A percentile compares a stretch with the other conserved stretches of the same genome.
Evolutionary conservation across 2,113 vertebrate species (phyloP).

Genomic region (Progne subis): DNA sequence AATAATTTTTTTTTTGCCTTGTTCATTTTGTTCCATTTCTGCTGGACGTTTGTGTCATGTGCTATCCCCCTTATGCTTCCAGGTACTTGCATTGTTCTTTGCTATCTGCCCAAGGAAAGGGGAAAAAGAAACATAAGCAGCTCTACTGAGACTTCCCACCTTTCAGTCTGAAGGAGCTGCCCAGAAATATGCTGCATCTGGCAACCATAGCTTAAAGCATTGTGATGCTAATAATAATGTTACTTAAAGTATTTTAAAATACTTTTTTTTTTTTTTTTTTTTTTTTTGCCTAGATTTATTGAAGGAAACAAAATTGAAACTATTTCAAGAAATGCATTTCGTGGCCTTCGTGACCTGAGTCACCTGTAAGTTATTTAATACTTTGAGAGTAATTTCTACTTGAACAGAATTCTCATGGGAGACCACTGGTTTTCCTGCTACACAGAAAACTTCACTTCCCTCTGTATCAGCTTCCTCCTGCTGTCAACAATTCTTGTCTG

Average conservation of each 20-base stretch:
- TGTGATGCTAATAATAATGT: neutral
- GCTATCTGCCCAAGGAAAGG: neutral
- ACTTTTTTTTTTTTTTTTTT: neutral
- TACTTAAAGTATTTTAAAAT: neutral
- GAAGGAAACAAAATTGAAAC: conserved; percentile 96
- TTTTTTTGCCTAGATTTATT: conserved; percentile 83
- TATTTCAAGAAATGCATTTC: conserved; percentile 90
- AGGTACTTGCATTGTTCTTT: neutral
- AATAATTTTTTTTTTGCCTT: neutral
- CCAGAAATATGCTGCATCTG: neutral
- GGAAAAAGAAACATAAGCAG: neutral
- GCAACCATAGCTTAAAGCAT: neutral
- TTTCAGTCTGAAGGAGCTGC: neutral
- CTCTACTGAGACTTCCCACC: neutral
- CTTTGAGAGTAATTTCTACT: neutral
- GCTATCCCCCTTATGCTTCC: neutral
- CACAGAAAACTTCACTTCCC: neutral
- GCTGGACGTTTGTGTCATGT: neutral
- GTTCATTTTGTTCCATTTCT: neutral
- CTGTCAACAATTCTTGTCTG: neutral
- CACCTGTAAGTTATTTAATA: conserved; percentile 88
- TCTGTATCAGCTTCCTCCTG: neutral
- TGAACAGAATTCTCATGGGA: neutral
- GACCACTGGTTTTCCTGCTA: neutral
- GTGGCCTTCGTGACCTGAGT: conserved; percentile 93